Evolutionary conservation across 1,140 invertebrate genomes (phyloP).

Genomic region (Propsilocerus akamusi): DNA sequence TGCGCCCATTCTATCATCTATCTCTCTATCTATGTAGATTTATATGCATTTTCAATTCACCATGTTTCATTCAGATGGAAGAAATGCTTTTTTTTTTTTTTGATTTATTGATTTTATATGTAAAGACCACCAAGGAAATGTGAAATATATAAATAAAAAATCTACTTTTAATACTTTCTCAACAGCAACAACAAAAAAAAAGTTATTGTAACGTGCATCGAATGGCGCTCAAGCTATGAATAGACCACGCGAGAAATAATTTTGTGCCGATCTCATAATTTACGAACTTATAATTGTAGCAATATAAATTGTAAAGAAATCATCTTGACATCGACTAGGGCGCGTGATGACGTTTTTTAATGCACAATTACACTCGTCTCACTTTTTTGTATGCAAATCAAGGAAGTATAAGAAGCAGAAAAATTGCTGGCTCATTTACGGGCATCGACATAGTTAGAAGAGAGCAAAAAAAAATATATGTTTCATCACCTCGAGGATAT

Average conservation of each 20-base stretch:
- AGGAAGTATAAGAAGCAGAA: not conserved
- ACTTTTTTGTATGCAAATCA: not conserved
- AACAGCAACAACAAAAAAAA: too few relatives aligned
- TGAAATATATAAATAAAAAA: too few relatives aligned
- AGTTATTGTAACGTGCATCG: too few relatives aligned
- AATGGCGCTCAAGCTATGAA: too few relatives aligned
- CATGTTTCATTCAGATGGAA: not conserved
- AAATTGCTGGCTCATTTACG: not conserved
- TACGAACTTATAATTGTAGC: not conserved
- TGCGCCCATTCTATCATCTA: not conserved
- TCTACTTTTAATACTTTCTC: not conserved
- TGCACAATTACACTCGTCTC: not conserved
- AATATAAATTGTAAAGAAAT: not conserved
- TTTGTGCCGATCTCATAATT: not conserved
- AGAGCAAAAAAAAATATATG: not conserved
- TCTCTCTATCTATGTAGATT: not conserved
- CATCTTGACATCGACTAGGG: not conserved
- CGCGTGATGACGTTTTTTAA: not conserved
- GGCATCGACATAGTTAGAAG: not conserved
- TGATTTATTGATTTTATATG: constrained; percentile 1
- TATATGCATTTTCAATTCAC: not conserved
- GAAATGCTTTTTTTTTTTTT: not conserved
- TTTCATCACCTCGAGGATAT: not conserved
- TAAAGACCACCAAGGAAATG: not conserved
- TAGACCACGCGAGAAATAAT: not conserved